Base-by-base conservation (phyloP, 2,888 invertebrate genomes). In the Pristionchus exspectatus region DNA sequence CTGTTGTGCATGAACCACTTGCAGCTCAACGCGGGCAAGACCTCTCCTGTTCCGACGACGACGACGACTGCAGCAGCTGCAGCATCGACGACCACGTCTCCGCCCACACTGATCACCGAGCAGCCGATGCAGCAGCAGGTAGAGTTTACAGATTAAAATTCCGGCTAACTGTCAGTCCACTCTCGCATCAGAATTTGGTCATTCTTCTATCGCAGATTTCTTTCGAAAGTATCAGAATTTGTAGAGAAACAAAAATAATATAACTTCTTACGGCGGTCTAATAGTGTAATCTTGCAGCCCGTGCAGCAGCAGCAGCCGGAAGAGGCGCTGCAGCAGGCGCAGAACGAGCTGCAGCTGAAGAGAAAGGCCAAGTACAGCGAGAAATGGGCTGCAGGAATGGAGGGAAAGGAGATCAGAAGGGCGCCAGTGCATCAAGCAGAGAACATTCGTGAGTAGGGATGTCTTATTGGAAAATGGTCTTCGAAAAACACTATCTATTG, bases 401-500 rank as follows among this genome's bases (percentile, higher is more conserved):
- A 59, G 21, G 87, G 87, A 5, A 88, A 88, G 56, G 87, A 88
- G 38, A 72, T 88, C 27, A 54, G 87, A 74, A 88, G 87, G 16
- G 87, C 87, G 10, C 87, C 87, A 3, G 44, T 44, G 3, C 87
- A 72, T 18, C 87, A 69, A 30, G 69, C 54, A 0, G 66, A 12
- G n/a, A 87, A 87, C 27, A 9, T 44, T 33, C n/a, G 87, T 87
- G 66, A 86, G 86, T 24, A n/a, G n/a, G n/a, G n/a, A n/a, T n/a
- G n/a, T n/a, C n/a, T n/a, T n/a, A n/a, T n/a, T n/a, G n/a, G n/a
- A n/a, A n/a, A n/a, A n/a, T n/a, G n/a, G n/a, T n/a, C n/a, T n/a
- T n/a, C n/a, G n/a, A n/a, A n/a, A n/a, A n/a, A n/a, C n/a, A n/a
- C n/a, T n/a, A n/a, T n/a, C n/a, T n/a, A n/a, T n/a, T n/a, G n/a